phyloP scores from a whole-genome alignment of 1,140 invertebrate species.

The Holcopasites calliopsidis region DNA sequence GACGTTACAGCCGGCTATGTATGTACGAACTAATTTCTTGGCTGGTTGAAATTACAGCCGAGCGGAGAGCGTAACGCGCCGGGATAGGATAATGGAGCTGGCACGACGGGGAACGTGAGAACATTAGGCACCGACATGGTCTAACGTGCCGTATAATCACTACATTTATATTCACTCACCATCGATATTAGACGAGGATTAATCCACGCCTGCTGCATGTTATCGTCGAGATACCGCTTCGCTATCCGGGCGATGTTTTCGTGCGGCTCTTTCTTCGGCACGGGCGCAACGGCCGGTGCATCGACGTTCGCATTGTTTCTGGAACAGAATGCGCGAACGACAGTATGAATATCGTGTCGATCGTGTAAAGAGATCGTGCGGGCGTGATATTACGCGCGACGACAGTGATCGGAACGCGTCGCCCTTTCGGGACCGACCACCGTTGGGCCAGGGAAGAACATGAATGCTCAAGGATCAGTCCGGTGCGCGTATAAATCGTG shows the following conservation, averaged over 20 bases:
- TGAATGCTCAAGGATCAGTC: neutral
- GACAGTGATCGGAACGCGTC: neutral
- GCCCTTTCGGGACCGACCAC: neutral
- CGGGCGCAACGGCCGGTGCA: conserved; percentile 56
- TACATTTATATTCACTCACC: conserved; percentile 75
- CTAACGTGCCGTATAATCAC: conserved; percentile 48
- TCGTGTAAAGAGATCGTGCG: conserved; percentile 30
- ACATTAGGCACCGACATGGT: neutral
- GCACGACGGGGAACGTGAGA: conserved; percentile 21
- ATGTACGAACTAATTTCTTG: conserved; percentile 44
- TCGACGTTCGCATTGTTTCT: conserved; percentile 73
- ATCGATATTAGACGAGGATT: conserved; percentile 82
- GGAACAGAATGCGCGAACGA: conserved; percentile 54
- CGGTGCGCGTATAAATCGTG: neutral
- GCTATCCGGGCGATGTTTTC: conserved; percentile 74
- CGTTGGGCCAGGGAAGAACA: neutral
- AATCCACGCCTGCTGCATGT: conserved; percentile 82
- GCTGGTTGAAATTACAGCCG: no score
- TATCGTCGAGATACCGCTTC: conserved; percentile 80
- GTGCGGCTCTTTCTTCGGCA: conserved; percentile 71
- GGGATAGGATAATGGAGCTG: conserved; percentile 19
- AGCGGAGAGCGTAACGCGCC: no score
- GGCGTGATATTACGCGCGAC: conserved; percentile 36
- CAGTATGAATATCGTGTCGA: conserved; percentile 21
- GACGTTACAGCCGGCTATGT: neutral